Evolutionary conservation across 2,113 vertebrate species (phyloP).

Genomic region (Cyphomyrus plagiostoma): DNA sequence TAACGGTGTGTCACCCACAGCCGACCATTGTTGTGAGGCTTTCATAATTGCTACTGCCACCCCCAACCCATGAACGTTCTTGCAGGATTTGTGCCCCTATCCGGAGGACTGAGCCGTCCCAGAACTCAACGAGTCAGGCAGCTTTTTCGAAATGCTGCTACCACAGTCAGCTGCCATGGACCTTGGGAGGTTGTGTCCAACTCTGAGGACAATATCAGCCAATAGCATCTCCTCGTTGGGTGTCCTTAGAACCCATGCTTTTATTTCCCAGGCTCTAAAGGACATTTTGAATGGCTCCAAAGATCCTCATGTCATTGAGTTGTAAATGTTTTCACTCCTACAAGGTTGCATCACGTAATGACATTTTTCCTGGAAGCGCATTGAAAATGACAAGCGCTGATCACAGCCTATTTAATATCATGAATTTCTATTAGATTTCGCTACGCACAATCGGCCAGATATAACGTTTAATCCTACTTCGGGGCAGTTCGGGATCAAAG

Average conservation of each 20-base stretch:
- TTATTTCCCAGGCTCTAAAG: background rate
- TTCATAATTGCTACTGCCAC: background rate
- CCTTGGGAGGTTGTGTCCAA: background rate
- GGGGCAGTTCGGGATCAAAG: background rate
- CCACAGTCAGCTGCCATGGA: background rate
- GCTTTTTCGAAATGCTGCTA: background rate
- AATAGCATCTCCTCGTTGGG: background rate
- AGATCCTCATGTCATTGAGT: background rate
- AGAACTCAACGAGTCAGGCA: background rate
- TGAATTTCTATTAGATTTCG: background rate
- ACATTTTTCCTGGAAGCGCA: background rate
- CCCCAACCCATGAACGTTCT: background rate
- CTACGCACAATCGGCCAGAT: background rate
- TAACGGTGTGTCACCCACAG: background rate
- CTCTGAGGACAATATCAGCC: background rate
- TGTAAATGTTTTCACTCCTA: background rate
- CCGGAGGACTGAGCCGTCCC: background rate
- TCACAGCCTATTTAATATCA: background rate
- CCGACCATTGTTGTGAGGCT: background rate
- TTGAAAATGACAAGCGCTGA: background rate
- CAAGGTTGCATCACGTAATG: background rate
- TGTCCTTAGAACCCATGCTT: background rate
- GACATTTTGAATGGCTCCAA: background rate
- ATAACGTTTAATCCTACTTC: background rate
- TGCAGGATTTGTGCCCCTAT: background rate